phyloP scores from a whole-genome alignment of 2,888 invertebrate genomes.

The Phyto melanocephala region DNA sequence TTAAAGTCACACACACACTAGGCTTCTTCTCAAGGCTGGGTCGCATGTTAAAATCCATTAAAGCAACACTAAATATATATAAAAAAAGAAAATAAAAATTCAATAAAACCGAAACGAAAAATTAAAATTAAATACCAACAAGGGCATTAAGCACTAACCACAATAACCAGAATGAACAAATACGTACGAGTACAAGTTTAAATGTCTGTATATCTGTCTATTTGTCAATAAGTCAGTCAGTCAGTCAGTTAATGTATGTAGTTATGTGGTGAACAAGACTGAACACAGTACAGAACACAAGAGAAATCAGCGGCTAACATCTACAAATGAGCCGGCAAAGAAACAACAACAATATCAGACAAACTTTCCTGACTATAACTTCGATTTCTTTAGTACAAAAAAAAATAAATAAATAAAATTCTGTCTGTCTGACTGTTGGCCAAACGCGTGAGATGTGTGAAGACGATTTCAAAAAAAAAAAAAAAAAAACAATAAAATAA shows the following conservation, averaged over 20 bases:
- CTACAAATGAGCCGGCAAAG: constrained; percentile 62
- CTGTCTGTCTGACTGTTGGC: constrained; percentile 48
- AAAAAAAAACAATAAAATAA: constrained; percentile 46
- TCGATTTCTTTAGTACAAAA: constrained; percentile 44
- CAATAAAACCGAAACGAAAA: constrained; percentile 65
- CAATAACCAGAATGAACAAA: constrained; percentile 48
- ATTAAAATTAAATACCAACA: constrained; percentile 64
- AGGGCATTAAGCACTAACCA: constrained; percentile 62
- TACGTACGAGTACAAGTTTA: neutral
- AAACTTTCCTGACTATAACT: constrained; percentile 58
- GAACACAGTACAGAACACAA: constrained; percentile 31
- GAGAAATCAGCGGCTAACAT: constrained; percentile 63
- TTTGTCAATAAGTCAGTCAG: neutral
- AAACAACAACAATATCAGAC: constrained; percentile 46
- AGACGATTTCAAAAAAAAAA: constrained; percentile 56
- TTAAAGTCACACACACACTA: constrained; percentile 56
- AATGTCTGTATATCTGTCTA: neutral
- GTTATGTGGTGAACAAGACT: constrained; percentile 32
- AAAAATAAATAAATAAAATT: neutral
- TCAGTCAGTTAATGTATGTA: constrained; percentile 18
- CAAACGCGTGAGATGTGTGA: constrained; percentile 63
- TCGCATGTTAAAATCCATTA: constrained; percentile 69
- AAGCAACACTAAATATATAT: constrained; percentile 63
- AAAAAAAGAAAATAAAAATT: constrained; percentile 52
- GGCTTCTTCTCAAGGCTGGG: constrained; percentile 64